Percentiles rank a stretch among this genome's conserved stretches.
Evolutionary conservation across 2,113 vertebrate species (phyloP).

Genomic region (Larimichthys crocea): DNA sequence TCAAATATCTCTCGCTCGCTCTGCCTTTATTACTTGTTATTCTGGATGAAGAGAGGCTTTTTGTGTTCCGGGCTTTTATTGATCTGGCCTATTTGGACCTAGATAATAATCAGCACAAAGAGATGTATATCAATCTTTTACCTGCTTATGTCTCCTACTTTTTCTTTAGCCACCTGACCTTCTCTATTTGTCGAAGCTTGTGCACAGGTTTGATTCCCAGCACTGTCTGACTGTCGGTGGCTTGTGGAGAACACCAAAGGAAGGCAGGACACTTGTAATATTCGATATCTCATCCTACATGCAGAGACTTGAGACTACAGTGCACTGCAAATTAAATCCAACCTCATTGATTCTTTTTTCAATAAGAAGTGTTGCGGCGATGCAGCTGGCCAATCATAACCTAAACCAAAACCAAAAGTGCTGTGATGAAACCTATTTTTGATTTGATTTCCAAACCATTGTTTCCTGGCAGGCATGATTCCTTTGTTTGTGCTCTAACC

Average conservation of each 20-base stretch:
- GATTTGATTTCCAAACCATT: conserved; percentile 27
- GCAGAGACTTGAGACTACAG: neutral
- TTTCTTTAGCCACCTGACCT: conserved; percentile 5
- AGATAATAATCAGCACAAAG: conserved; percentile 28
- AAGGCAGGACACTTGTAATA: neutral
- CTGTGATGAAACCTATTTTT: neutral
- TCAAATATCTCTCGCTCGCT: conserved; percentile 22
- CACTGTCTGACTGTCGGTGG: neutral
- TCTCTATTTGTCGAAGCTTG: neutral
- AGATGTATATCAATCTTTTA: conserved; percentile 21
- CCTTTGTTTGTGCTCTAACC: conserved; percentile 18
- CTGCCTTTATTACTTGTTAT: conserved; percentile 44
- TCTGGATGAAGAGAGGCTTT: conserved; percentile 22
- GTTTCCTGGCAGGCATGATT: conserved; percentile 34
- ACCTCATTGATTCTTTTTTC: neutral
- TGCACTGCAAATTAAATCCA: neutral
- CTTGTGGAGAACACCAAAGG: neutral
- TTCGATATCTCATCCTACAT: neutral
- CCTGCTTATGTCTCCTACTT: neutral
- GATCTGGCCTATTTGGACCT: conserved; percentile 29
- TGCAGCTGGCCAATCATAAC: neutral
- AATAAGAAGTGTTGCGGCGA: neutral
- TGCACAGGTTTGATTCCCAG: neutral
- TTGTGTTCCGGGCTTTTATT: conserved; percentile 20
- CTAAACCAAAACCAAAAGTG: neutral